These are phyloP conservation scores for Scopus umbretta DNA, from an alignment of 2,113 vertebrate species.

Conservation along the genomic window DNA sequence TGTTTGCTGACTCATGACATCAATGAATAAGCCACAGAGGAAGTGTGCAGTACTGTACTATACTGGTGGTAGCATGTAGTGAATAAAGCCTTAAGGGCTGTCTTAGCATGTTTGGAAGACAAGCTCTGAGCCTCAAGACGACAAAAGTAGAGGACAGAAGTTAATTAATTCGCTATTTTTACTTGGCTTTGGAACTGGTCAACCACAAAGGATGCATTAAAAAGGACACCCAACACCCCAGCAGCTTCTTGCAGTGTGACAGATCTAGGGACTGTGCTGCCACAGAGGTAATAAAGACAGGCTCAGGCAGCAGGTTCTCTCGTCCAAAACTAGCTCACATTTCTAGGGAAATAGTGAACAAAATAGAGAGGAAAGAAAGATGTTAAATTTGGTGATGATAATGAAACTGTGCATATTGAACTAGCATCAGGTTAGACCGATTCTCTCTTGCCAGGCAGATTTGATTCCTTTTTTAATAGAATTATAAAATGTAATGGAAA, in stretches of 20 bases:
- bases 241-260: not conserved
- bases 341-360: not conserved
- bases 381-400: not conserved
- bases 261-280: not conserved
- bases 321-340: not conserved
- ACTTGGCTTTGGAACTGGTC: not conserved
- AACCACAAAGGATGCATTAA: not conserved
- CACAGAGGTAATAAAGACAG: not conserved
- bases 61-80: not conserved
- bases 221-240: not conserved
- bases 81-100: not conserved
- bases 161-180: not conserved
- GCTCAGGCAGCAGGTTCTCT: not conserved
- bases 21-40: not conserved
- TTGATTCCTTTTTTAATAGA: constrained; percentile 25
- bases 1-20: not conserved
- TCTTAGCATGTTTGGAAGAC: not conserved
- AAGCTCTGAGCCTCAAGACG: not conserved
- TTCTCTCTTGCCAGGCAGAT: not conserved
- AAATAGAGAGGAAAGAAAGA: not conserved
- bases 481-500: not conserved
- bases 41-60: not conserved
- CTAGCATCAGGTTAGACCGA: not conserved
- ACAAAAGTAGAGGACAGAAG: not conserved
- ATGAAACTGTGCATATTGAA: constrained; percentile 4